A percentile compares a stretch with the other conserved stretches of the same genome.
phyloP scores from a whole-genome alignment of 92 coral and sea anemone species.

The Paramuricea clavata region DNA sequence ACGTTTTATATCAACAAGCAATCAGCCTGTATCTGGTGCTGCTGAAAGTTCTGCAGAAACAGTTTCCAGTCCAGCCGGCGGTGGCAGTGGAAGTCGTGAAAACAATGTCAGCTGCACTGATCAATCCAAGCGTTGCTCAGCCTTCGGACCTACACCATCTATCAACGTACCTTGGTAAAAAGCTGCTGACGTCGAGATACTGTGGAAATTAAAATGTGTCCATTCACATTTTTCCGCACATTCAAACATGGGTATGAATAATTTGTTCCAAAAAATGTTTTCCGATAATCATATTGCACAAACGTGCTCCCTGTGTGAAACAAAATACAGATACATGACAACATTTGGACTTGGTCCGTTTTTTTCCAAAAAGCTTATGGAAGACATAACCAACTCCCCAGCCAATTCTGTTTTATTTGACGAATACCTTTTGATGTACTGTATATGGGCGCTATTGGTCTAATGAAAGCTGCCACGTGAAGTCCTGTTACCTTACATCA shows the following conservation, averaged over 20 bases:
- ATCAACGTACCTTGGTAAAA: slow-evolving; percentile 62
- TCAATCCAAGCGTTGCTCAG: neutral
- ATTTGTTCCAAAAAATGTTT: slow-evolving; percentile 63
- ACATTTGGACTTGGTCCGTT: slow-evolving; percentile 74
- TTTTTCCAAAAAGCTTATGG: slow-evolving; percentile 54
- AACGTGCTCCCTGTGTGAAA: slow-evolving; percentile 62
- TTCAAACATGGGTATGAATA: slow-evolving; percentile 67
- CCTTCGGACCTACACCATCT: slow-evolving; percentile 41
- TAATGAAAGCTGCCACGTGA: slow-evolving; percentile 55
- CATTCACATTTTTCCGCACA: slow-evolving; percentile 70
- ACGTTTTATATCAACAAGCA: neutral
- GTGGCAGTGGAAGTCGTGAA: neutral
- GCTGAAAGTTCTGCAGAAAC: neutral
- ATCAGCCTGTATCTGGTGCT: neutral
- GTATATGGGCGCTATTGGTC: slow-evolving; percentile 66
- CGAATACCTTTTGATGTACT: slow-evolving; percentile 64
- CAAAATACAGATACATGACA: slow-evolving; percentile 60
- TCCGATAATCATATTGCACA: slow-evolving; percentile 71
- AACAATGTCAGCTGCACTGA: neutral
- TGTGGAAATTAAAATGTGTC: slow-evolving; percentile 71
- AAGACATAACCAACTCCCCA: slow-evolving; percentile 46
- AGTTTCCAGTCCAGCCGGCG: neutral
- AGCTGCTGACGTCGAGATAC: slow-evolving; percentile 66
- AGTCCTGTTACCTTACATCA: slow-evolving; percentile 60
- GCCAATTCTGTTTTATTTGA: slow-evolving; percentile 68